phyloP scores from a whole-genome alignment of 2,888 invertebrate species.

The Lepidocyrtoides sp. region DNA sequence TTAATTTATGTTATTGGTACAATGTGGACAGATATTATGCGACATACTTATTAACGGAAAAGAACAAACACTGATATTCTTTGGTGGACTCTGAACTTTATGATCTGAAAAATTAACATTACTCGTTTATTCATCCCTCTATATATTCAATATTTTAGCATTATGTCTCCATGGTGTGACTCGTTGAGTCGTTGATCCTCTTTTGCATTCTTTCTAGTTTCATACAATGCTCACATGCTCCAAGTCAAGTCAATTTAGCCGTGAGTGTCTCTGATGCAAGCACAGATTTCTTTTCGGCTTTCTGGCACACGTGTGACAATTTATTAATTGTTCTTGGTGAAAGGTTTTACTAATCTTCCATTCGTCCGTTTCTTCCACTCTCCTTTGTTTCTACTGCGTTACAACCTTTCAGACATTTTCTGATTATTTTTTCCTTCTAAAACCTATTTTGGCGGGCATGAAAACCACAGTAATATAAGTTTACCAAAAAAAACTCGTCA shows the following conservation, averaged over 20 bases:
- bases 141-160: too few relatives aligned
- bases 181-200: constrained; percentile 18
- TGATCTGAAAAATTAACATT: too few relatives aligned
- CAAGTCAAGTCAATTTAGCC: too few relatives aligned
- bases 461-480: too few relatives aligned
- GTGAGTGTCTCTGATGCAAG: too few relatives aligned
- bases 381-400: neutral
- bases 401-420: neutral
- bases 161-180: neutral
- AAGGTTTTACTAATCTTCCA: constrained; percentile 51
- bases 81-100: too few relatives aligned
- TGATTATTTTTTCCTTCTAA: neutral
- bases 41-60: too few relatives aligned
- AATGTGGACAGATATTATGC: too few relatives aligned
- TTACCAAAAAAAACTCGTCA: too few relatives aligned
- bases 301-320: constrained; percentile 46
- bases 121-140: too few relatives aligned
- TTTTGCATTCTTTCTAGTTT: neutral
- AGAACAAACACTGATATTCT: neutral
- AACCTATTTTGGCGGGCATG: neutral
- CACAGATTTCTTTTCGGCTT: neutral
- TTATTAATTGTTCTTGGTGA: constrained; percentile 76
- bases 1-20: too few relatives aligned
- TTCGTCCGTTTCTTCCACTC: neutral
- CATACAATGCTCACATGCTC: neutral